Evolutionary conservation across 53 echinoderm and acorn worm genomes (phyloP), one percentile per base, ranked within the genome.

Genomic region (Antedon mediterranea): DNA sequence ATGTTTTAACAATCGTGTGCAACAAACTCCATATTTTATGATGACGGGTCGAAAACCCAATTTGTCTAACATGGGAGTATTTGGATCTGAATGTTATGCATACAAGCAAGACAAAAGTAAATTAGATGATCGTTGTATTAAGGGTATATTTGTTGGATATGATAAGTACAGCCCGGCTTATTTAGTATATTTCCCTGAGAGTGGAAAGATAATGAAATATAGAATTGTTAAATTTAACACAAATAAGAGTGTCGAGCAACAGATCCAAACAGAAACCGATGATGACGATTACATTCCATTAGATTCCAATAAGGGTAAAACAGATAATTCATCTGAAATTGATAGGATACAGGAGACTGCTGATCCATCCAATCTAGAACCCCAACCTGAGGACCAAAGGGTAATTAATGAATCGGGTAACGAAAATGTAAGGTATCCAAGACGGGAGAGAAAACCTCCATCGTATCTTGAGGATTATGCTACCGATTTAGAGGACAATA

Each of bases 51-150:
- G 41, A 4, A 41, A 41, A 41, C 41, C 41, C 4, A 41, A 41
- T 41, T 41, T 41, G 13, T 41, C 41, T 5, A 41, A 41, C 13
- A 41, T 41, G 13, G 13, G 41, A 41, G 41, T 41, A 41, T 28
- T 84, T 79, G 84, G 79, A 29, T 74, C 84, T 32, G 75, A 74
- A 28, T 84, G 84, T 72, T 79, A 78, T 84, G 84, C 79, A 14
- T 84, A 74, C 28, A 74, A 74, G 28, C 0, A 34, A 43, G 9
- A 78, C 18, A 72, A 71, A 73, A 41, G 57, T 23, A 57, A 57
- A 57, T 18, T 23, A 23, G 57, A 15, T 57, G 57, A 57, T 11
- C 26, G 57, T 23, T 57, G 57, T 23, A 8, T 15, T 15, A 57
- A 57, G 57, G 57, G 57, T 23, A 57, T 57, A 57, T 57, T 57